These are phyloP conservation scores for Arctocebus calabarensis DNA, from an alignment of 2,797 vertebrate genomes.

Conservation along the genomic window DNA sequence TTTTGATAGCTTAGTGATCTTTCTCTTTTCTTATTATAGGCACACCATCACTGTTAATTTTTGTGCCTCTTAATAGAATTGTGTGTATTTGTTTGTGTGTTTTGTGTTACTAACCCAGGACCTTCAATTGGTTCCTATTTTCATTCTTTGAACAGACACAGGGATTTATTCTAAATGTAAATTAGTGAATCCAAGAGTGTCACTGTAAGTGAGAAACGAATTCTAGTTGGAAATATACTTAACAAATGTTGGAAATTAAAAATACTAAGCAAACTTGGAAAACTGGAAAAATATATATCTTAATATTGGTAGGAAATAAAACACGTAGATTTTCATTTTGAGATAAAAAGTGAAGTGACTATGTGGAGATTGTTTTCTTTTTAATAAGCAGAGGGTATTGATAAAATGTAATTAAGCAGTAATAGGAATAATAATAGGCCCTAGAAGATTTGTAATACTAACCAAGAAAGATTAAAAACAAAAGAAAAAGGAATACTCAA, in stretches of 20 bases:
- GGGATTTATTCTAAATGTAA: neutral
- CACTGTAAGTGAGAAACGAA: neutral
- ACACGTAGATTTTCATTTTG: neutral
- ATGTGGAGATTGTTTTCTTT: neutral
- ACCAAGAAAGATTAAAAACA: neutral
- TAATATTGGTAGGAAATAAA: neutral
- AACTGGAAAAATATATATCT: neutral
- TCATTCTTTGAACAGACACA: neutral
- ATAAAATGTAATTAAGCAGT: neutral
- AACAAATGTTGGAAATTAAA: neutral
- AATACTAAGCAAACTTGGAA: neutral
- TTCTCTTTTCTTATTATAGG: neutral
- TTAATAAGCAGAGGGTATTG: neutral
- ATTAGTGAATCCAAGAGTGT: conserved; percentile 12
- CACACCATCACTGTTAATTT: neutral
- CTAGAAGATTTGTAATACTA: conserved; percentile 5
- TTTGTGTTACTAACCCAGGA: neutral
- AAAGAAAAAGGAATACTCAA: neutral
- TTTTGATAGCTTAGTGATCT: neutral
- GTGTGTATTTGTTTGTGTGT: neutral
- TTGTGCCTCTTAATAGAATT: neutral
- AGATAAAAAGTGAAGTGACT: conserved; percentile 21
- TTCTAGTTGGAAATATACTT: conserved; percentile 16
- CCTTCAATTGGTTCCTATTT: neutral
- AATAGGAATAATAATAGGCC: neutral